phyloP scores from a whole-genome alignment of 2,888 invertebrate species.

The Alcis repandata region DNA sequence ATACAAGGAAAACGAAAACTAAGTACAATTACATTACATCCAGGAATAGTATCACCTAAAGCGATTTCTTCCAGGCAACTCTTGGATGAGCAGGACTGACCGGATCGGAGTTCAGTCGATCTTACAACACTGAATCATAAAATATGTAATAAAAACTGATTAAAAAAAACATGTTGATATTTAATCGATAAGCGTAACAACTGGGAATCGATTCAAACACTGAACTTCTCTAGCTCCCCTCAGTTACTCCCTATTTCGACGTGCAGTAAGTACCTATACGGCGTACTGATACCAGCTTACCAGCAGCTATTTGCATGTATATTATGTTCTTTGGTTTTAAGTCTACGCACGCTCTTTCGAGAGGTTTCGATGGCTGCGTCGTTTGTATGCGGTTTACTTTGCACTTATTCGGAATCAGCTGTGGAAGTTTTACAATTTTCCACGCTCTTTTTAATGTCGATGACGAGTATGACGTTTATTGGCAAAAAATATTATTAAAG shows the following conservation, averaged over 20 bases:
- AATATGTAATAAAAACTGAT: too few species aligned
- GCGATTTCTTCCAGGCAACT: too few species aligned
- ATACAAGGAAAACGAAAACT: too few species aligned
- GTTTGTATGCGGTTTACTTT: slow-evolving; percentile 45
- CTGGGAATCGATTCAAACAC: neutral
- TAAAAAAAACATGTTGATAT: neutral
- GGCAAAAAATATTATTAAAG: too few species aligned
- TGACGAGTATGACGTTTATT: neutral
- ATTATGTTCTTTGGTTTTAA: slow-evolving; percentile 53
- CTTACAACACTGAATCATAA: too few species aligned
- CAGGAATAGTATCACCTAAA: too few species aligned
- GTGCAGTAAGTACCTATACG: slow-evolving; percentile 55
- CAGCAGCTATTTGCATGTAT: slow-evolving; percentile 62
- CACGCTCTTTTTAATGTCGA: neutral
- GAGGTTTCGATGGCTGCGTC: slow-evolving; percentile 40
- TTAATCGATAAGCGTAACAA: neutral
- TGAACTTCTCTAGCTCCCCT: slow-evolving; percentile 21
- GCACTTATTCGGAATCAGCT: slow-evolving; percentile 38
- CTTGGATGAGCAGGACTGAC: too few species aligned
- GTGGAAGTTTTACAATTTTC: slow-evolving; percentile 11
- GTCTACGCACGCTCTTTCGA: slow-evolving; percentile 38
- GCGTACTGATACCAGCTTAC: slow-evolving; percentile 58
- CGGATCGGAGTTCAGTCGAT: too few species aligned
- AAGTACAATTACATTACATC: too few species aligned
- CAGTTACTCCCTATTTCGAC: slow-evolving; percentile 53